These are phyloP conservation scores for Ladona fulva DNA, from an alignment of 1,140 invertebrate genomes.

Conservation along the genomic window DNA sequence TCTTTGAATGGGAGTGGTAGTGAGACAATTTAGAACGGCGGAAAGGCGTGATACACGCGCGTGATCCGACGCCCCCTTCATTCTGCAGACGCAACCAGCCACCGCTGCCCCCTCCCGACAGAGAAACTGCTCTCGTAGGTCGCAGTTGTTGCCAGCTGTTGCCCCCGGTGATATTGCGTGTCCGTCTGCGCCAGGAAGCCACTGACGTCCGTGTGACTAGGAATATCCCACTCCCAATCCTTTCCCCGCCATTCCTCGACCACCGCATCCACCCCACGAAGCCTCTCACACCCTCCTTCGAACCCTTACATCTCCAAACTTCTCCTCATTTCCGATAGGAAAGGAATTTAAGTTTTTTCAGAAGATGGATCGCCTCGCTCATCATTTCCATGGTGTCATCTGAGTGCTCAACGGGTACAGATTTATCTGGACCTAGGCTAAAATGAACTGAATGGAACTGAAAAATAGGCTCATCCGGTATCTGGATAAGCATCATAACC, in stretches of 20 bases:
- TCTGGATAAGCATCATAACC: no score
- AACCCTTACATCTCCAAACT: neutral
- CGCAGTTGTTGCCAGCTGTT: slow-evolving; percentile 1
- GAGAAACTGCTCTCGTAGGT: neutral
- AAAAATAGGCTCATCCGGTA: no score
- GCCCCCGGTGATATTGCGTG: neutral
- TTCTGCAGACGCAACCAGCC: neutral
- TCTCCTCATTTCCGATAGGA: neutral
- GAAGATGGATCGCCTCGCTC: no score
- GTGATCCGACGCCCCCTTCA: no score
- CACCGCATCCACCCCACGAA: neutral
- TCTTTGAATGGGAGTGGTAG: no score
- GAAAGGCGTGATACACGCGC: no score
- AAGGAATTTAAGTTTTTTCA: no score
- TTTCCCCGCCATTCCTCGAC: neutral
- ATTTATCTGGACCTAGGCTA: no score
- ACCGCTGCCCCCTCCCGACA: neutral
- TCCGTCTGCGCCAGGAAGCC: neutral
- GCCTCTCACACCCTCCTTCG: neutral
- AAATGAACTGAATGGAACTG: no score
- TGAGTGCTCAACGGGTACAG: no score
- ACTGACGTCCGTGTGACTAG: neutral
- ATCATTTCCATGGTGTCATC: no score
- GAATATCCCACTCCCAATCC: neutral
- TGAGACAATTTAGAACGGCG: no score